phyloP scores from a whole-genome alignment of 1,140 invertebrate species.

The Scaptomyza hsui region DNA sequence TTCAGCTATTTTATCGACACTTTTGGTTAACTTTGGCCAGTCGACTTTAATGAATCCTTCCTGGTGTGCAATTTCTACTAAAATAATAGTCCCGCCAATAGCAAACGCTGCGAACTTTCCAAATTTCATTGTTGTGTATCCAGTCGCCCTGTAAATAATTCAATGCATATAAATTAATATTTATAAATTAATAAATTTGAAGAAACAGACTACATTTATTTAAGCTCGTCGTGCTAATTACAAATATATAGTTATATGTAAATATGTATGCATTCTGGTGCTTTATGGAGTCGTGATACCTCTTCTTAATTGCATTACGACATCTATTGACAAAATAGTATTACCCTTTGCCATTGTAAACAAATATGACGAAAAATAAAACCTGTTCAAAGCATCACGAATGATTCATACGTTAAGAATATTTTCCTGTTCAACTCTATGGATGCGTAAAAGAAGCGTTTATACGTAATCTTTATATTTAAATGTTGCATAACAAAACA shows the following conservation, averaged over 20 bases:
- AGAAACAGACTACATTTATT: no score
- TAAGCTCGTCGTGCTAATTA: no score
- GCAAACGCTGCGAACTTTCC: slow-evolving; percentile 95
- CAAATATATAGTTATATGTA: no score
- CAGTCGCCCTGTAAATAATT: slow-evolving; percentile 89
- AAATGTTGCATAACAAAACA: neutral
- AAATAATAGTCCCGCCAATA: slow-evolving; percentile 93
- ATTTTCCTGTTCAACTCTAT: neutral
- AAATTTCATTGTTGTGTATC: slow-evolving; percentile 95
- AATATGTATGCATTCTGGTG: no score
- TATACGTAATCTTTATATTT: neutral
- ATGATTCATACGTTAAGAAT: neutral
- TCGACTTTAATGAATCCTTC: slow-evolving; percentile 96
- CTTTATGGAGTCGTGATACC: neutral
- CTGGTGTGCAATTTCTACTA: slow-evolving; percentile 95
- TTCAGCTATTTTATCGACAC: slow-evolving; percentile 91
- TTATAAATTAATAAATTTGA: neutral
- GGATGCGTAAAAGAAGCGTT: neutral
- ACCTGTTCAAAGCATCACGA: neutral
- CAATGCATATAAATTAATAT: neutral
- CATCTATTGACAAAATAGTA: neutral
- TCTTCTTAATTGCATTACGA: neutral
- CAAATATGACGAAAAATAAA: neutral
- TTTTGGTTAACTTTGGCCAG: slow-evolving; percentile 93
- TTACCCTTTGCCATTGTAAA: neutral